A percentile compares a stretch with the other conserved stretches of the same genome.
Evolutionary conservation across 1,140 invertebrate genomes (phyloP).

Genomic region (Pissodes strobi): DNA sequence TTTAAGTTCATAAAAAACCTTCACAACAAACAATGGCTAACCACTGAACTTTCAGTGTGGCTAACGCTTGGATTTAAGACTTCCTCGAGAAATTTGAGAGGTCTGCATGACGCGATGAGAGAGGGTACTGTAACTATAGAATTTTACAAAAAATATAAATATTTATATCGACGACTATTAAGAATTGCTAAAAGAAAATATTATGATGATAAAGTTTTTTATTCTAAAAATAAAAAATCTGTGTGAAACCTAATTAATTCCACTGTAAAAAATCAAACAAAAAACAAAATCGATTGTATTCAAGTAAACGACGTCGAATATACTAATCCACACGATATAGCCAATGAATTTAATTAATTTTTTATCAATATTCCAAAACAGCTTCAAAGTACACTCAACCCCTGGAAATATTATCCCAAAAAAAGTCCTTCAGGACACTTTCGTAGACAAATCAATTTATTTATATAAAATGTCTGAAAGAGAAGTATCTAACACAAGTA

Average conservation of each 20-base stretch:
- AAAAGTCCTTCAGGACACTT: too few relatives aligned
- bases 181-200: background rate
- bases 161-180: too few relatives aligned
- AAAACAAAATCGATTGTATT: background rate
- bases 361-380: constrained; percentile 5
- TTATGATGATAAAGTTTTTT: background rate
- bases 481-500: background rate
- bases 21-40: too few relatives aligned
- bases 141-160: too few relatives aligned
- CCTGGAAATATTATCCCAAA: too few relatives aligned
- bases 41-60: too few relatives aligned
- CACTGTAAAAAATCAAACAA: background rate
- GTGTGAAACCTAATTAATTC: background rate
- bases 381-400: background rate
- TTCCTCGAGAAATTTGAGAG: constrained; percentile 1
- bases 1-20: too few relatives aligned
- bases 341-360: constrained; percentile 4
- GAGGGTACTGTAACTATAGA: too few relatives aligned
- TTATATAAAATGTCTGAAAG: background rate
- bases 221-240: background rate
- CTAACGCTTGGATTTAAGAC: background rate
- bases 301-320: background rate
- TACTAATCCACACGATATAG: background rate
- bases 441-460: background rate
- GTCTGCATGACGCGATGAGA: background rate